phyloP scores from a whole-genome alignment of 2,888 invertebrate genomes.

The Epinotia demarniana region DNA sequence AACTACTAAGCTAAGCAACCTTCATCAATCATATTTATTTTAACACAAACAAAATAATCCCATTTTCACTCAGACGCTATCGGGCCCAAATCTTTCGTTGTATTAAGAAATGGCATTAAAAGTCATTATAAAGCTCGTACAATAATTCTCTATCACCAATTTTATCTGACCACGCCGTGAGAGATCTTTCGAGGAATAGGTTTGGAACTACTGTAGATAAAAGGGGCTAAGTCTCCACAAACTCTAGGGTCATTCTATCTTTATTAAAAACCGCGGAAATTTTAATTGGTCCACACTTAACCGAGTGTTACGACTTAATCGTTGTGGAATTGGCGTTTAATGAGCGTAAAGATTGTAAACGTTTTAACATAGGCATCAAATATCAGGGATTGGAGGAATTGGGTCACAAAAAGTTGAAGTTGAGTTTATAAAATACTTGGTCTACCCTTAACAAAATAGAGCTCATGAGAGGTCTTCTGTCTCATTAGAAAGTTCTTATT shows the following conservation, averaged over 20 bases:
- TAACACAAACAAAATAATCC: slow-evolving; percentile 60
- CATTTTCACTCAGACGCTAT: slow-evolving; percentile 62
- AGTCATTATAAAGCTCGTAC: slow-evolving; percentile 72
- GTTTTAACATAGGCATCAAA: slow-evolving; percentile 68
- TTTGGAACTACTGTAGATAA: background rate
- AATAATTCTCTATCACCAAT: slow-evolving; percentile 71
- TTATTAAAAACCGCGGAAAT: slow-evolving; percentile 35
- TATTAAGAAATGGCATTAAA: slow-evolving; percentile 67
- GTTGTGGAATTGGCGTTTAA: slow-evolving; percentile 76
- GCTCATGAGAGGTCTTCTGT: background rate
- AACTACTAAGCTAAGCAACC: slow-evolving; percentile 51
- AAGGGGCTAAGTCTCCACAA: background rate
- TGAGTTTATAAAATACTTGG: slow-evolving; percentile 19
- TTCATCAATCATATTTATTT: slow-evolving; percentile 66
- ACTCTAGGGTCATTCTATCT: background rate
- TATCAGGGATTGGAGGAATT: slow-evolving; percentile 48
- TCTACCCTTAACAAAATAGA: background rate
- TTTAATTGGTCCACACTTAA: slow-evolving; percentile 73
- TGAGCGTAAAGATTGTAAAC: slow-evolving; percentile 80
- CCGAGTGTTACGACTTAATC: slow-evolving; percentile 78
- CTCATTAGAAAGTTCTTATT: background rate
- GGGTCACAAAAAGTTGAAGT: slow-evolving; percentile 51
- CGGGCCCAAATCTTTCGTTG: slow-evolving; percentile 54
- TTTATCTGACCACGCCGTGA: slow-evolving; percentile 71
- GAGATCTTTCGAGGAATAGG: slow-evolving; percentile 69